Conservation (phyloP, 1,140 invertebrate genomes). For the Brachystomella parvula region DNA sequence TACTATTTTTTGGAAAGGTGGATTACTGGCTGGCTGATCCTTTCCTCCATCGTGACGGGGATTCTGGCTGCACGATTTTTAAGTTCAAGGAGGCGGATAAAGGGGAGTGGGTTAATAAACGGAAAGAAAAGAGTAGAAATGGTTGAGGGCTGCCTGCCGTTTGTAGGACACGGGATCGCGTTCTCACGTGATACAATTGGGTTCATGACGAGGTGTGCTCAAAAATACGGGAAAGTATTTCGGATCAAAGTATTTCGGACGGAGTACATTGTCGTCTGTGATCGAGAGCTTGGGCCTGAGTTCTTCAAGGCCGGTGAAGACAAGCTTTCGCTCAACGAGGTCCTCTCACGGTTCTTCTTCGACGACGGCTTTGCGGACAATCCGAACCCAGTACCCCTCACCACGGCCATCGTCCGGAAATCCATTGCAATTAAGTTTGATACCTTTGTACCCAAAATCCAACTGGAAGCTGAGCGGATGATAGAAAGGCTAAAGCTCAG, state of each 20-base stretch:
- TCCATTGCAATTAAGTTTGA: constrained; percentile 16
- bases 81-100: no score
- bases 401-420: background rate
- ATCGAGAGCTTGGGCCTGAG: background rate
- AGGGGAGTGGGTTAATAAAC: no score
- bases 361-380: constrained; percentile 9
- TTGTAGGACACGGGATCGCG: constrained; percentile 10
- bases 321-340: constrained; percentile 3
- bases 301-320: constrained; percentile 11
- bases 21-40: no score
- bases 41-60: no score
- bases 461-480: background rate
- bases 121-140: background rate
- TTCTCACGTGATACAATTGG: constrained; percentile 6
- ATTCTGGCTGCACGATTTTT: no score
- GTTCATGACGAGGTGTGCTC: constrained; percentile 5
- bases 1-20: no score
- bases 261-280: constrained; percentile 13
- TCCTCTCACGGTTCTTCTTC: constrained; percentile 10
- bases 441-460: constrained; percentile 11
- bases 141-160: background rate
- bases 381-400: background rate
- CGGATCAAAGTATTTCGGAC: constrained; percentile 7
- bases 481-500: background rate
- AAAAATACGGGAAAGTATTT: constrained; percentile 9